Percentiles rank a stretch among this genome's conserved stretches.
These are phyloP conservation scores for Karalla daura DNA, from an alignment of 2,797 vertebrate species.

Conservation along the genomic window DNA sequence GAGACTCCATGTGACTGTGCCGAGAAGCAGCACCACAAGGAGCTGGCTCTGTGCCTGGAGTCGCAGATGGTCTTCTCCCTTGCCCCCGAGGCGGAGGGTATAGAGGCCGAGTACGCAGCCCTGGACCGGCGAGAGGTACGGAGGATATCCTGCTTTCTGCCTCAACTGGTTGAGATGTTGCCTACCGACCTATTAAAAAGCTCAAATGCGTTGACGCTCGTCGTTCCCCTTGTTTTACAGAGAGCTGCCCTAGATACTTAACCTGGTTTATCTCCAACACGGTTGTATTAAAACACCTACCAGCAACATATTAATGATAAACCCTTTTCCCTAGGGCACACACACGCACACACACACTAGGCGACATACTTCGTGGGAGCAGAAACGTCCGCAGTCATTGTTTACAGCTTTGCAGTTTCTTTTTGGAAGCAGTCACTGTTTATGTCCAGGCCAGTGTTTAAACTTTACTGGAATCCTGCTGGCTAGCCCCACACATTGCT, in stretches of 20 bases:
- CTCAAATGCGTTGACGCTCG: background rate
- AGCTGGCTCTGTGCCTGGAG: constrained; percentile 96
- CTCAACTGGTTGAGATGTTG: constrained; percentile 44
- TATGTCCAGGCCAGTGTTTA: constrained; percentile 1
- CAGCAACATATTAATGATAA: background rate
- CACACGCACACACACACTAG: background rate
- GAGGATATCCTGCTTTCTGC: constrained; percentile 12
- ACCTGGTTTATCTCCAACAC: background rate
- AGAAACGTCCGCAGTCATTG: background rate
- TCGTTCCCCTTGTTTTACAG: background rate
- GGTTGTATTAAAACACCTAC: background rate
- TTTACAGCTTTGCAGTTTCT: background rate
- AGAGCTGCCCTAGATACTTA: background rate
- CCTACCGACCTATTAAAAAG: background rate
- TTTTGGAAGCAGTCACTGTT: background rate
- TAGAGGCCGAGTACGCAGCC: constrained; percentile 97
- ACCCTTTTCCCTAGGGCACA: background rate
- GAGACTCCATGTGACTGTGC: constrained; percentile 99
- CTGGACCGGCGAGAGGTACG: constrained; percentile 97
- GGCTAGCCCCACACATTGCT: background rate
- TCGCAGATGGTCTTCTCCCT: constrained; percentile 99
- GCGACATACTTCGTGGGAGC: background rate
- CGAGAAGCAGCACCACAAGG: constrained; percentile 97
- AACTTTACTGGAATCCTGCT: constrained; percentile 6
- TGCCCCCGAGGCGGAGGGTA: constrained; percentile 94